These are phyloP conservation scores for Thamnophis elegans DNA, from an alignment of 2,797 vertebrate species.

Conservation along the genomic window DNA sequence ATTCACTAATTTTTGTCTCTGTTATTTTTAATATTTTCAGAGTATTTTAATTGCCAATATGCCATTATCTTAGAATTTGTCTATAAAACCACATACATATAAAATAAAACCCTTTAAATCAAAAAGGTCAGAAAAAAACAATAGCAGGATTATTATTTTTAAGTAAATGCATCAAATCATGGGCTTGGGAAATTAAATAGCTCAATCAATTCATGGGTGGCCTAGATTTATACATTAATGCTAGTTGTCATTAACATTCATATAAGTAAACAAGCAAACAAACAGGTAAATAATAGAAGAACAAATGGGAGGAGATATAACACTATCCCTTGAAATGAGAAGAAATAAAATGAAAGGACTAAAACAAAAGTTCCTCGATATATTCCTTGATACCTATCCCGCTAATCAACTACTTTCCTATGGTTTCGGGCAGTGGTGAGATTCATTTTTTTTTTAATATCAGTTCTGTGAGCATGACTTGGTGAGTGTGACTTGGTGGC, in stretches of 20 bases:
- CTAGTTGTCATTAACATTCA: neutral
- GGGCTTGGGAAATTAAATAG: neutral
- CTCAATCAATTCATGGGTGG: neutral
- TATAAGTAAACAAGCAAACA: neutral
- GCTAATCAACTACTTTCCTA: neutral
- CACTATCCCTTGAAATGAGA: neutral
- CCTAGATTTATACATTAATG: neutral
- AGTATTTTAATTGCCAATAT: neutral
- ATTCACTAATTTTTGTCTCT: neutral
- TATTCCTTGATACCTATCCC: neutral
- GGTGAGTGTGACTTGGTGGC: too few relatives aligned
- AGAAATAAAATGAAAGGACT: neutral
- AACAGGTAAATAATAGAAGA: neutral
- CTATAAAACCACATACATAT: neutral
- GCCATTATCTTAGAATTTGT: neutral
- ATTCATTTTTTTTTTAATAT: too few relatives aligned
- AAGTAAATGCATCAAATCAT: neutral
- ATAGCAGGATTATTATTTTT: neutral
- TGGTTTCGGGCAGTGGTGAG: too few relatives aligned
- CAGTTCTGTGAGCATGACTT: too few relatives aligned
- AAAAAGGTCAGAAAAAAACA: neutral
- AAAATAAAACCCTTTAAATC: neutral
- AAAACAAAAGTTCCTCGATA: neutral
- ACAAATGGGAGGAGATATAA: neutral
- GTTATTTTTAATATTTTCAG: neutral